Conservation (phyloP, 2,797 vertebrate genomes). For the Alcedo quadribrachys region DNA sequence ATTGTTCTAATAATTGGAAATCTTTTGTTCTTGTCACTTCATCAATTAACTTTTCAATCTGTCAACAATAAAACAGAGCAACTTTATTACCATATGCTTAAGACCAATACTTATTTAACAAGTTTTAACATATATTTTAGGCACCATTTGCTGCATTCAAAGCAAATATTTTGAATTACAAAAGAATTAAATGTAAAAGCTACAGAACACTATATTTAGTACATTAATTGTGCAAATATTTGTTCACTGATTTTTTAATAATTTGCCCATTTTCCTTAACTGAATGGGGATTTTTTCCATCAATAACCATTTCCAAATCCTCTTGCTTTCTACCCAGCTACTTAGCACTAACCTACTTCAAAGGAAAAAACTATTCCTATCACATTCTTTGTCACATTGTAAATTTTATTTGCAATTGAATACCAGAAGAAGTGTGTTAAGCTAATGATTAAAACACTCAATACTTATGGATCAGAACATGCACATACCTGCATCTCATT, state of each 20-base stretch:
- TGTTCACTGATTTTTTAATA: not conserved
- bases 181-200: not conserved
- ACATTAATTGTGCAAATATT: not conserved
- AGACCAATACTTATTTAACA: not conserved
- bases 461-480: not conserved
- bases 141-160: not conserved
- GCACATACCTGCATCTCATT: constrained; percentile 72
- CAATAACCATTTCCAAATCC: not conserved
- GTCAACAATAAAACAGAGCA: constrained; percentile 20
- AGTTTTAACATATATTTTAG: not conserved
- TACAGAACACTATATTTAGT: not conserved
- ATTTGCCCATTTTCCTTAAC: not conserved
- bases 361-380: not conserved
- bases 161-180: not conserved
- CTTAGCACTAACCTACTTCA: not conserved
- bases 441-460: not conserved
- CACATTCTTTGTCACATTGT: not conserved
- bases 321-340: not conserved
- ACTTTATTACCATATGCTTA: not conserved
- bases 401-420: not conserved
- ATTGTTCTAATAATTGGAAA: constrained; percentile 78
- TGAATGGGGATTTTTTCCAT: not conserved
- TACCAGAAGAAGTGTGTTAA: not conserved
- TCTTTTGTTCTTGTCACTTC: constrained; percentile 81
- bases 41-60: constrained; percentile 89